Base-by-base conservation (phyloP, 2,888 invertebrate species). In the Galerucella pusilla region DNA sequence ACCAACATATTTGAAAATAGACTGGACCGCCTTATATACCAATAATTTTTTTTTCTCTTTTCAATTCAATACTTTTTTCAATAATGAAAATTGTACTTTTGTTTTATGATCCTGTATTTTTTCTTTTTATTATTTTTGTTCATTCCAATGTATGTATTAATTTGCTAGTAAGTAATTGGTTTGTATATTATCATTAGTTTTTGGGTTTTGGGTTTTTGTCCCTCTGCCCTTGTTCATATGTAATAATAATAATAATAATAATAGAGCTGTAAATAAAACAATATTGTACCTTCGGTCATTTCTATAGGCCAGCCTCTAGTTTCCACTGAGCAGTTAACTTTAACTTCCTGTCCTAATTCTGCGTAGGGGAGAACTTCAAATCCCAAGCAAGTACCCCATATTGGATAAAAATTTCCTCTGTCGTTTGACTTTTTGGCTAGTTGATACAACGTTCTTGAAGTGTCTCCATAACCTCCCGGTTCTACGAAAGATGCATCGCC, bases 361-460 rank as follows among this genome's bases (percentile, higher is more conserved):
- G 94, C 87, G 75, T 92, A 92, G 11, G 93, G 89, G 60, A 96
- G 85, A 35, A 96, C 88, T 85, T 97, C 94, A 87, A 96, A 95
- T 35, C 97, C 97, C 45, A 96, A 90, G 83, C 97, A 97, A 0
- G 94, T 96, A 0, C 96, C 97, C 90, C 95, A 94, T 61, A 98
- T 86, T 0, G 97, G 97, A 85, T 96, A 96, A 84, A 93, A 93
- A 70, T 92, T 91, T 1, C 94, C 94, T 2, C 78, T 77, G 1
- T 89, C 87, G 83, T 96, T 96, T 71, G 93, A 86, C 83, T 91
- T 85, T 75, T 90, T 87, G 0, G 95, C 95, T 65, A 94, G 89
- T 71, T 94, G 90, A 81, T 91, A 92, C 75, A 95, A 91, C 67
- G 90, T 88, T 79, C 91, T 89, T 0, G 94, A 96, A 1, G 96